Evolutionary conservation across 2,113 vertebrate species (phyloP).

Genomic region (Ammodytes dubius): DNA sequence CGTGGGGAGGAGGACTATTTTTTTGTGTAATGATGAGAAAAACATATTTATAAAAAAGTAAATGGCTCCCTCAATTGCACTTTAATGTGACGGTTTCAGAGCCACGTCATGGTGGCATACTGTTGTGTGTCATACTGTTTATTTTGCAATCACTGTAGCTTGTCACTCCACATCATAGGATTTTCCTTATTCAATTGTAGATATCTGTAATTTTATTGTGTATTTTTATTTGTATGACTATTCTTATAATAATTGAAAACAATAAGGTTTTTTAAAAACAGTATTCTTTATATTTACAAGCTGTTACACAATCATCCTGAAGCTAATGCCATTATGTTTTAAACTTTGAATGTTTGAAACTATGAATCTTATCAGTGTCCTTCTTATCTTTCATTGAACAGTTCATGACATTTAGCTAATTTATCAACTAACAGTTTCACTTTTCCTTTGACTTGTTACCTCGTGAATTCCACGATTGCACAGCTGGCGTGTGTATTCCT

Average conservation of each 20-base stretch:
- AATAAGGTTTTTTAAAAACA: not conserved
- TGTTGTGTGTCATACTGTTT: not conserved
- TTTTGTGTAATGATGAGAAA: not conserved
- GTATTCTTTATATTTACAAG: not conserved
- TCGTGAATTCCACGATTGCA: constrained; percentile 9
- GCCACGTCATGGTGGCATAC: not conserved
- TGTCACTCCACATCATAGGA: not conserved
- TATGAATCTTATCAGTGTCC: not conserved
- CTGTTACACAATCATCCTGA: not conserved
- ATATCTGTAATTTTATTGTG: constrained; percentile 24
- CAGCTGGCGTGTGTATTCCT: not conserved
- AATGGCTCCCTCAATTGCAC: constrained; percentile 2
- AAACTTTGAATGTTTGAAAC: not conserved
- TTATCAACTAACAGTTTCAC: constrained; percentile 25
- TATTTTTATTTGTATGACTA: not conserved
- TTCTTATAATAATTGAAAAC: not conserved
- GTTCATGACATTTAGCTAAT: not conserved
- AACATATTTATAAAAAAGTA: not conserved
- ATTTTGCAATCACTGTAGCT: constrained; percentile 26
- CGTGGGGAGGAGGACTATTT: not conserved
- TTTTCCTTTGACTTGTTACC: not conserved
- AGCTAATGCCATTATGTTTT: constrained; percentile 1
- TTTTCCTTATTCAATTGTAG: constrained; percentile 14
- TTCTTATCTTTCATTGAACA: not conserved
- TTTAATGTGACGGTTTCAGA: constrained; percentile 14